Base-by-base conservation (phyloP, 2,113 vertebrate species). In the Pangasianodon hypophthalmus region DNA sequence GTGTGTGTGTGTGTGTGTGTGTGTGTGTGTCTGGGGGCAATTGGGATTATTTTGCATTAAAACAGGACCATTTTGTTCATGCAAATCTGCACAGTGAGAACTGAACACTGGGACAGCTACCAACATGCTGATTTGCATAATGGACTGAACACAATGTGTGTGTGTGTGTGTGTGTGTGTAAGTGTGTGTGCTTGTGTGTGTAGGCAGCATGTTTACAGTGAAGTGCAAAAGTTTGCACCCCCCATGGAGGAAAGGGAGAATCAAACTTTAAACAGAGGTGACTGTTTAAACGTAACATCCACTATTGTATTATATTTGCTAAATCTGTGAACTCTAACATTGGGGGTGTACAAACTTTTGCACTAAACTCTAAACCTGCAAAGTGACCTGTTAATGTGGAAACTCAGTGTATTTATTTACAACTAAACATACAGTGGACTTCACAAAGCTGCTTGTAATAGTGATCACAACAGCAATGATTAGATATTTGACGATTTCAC, bases 61-160 rank as follows among this genome's bases (percentile, higher is more conserved):
- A 89, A 90, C 88, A 58, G 46, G 48, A 77, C 58, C 32, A 64
- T 91, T 92, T 86, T 64, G 54, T 83, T 41, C 81, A 88, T 48
- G 83, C 86, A 90, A 82, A 75, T 83, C 82, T n/a, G 24, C 64
- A 82, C 73, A 84, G n/a, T 54, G 71, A 56, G 73, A 54, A 77
- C 88, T 56, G 80, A 84, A 91, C 85, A 46, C 62, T 73, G 71
- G 71, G 26, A 41, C 6, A 71, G 60, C 2, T 48, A 73, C 32
- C 37, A 88, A 44, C 58, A 84, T 24, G 5, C n/a, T 69, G 58
- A 48, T 82, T 83, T 84, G 56, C 82, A 84, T 60, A 56, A 19
- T 56, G 10, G 16, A 79, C 37, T 62, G 64, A 46, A 32, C 60
- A 50, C 16, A 6, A 4, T 85, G 82, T 77, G 86, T 87, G 50